Evolutionary conservation across 2,797 vertebrate species (phyloP).

Genomic region (Bucorvus abyssinicus): DNA sequence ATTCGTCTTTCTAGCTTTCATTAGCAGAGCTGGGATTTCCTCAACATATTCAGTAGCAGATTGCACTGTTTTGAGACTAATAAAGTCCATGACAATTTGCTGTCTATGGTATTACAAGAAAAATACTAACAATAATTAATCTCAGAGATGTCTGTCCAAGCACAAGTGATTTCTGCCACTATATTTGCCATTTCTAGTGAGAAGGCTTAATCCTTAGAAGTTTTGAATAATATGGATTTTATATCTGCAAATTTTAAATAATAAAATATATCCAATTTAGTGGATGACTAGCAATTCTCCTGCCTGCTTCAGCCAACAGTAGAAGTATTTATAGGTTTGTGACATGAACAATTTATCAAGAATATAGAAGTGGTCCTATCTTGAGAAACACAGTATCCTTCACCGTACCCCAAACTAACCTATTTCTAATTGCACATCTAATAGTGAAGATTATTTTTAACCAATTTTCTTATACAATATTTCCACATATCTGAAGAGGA

Average conservation of each 20-base stretch:
- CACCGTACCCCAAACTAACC: not conserved
- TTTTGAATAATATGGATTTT: not conserved
- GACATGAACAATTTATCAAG: not conserved
- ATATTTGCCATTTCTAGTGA: not conserved
- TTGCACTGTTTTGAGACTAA: conserved; percentile 25
- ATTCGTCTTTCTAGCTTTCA: conserved; percentile 29
- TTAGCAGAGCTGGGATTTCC: conserved; percentile 50
- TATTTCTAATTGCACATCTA: not conserved
- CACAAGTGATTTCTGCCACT: not conserved
- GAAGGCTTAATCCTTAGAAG: not conserved
- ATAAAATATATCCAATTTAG: not conserved
- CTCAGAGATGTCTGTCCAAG: not conserved
- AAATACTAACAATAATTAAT: not conserved
- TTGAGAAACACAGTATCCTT: not conserved
- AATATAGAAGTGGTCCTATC: not conserved
- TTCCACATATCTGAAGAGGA: not conserved
- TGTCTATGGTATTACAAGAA: not conserved
- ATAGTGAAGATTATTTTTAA: not conserved
- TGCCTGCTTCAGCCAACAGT: not conserved
- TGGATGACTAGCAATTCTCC: not conserved
- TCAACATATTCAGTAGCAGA: conserved; percentile 24
- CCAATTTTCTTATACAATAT: not conserved
- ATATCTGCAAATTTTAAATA: not conserved
- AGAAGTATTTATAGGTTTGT: not conserved
- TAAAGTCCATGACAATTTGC: not conserved